Conservation (phyloP, 2,888 invertebrate species). For the Nezara viridula region DNA sequence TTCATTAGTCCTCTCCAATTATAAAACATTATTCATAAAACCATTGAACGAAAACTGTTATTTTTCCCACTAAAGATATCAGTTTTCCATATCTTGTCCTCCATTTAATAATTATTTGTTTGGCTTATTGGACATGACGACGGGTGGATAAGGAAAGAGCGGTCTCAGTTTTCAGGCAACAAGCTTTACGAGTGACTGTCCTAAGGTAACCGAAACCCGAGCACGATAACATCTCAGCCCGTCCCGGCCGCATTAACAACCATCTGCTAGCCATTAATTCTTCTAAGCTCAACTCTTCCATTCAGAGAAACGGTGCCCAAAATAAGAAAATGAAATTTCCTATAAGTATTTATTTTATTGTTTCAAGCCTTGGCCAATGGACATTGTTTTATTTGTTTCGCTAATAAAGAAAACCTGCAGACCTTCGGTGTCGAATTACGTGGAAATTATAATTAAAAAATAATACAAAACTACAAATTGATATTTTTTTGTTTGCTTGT, state of each 20-base stretch:
- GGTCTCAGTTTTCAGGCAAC: background rate
- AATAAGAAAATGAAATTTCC: slow-evolving; percentile 16
- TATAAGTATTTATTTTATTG: background rate
- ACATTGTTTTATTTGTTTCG: background rate
- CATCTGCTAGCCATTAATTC: slow-evolving; percentile 10
- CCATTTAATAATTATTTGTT: background rate
- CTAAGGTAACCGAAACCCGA: slow-evolving; percentile 21
- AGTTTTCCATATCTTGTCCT: background rate
- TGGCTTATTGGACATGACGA: background rate
- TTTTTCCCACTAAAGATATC: background rate
- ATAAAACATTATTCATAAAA: background rate
- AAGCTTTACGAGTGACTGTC: slow-evolving; percentile 35
- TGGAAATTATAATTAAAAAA: background rate
- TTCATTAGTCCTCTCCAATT: too few relatives aligned
- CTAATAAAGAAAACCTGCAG: background rate
- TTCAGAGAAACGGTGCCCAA: background rate
- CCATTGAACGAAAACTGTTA: background rate
- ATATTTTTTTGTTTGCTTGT: background rate
- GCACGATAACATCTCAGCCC: slow-evolving; percentile 6
- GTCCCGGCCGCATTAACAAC: background rate
- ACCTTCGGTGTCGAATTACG: background rate
- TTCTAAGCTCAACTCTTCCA: background rate
- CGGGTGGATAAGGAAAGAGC: background rate
- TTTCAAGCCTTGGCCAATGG: background rate
- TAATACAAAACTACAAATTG: background rate